These are phyloP conservation scores for Sebastes diaconus DNA, from an alignment of 2,797 vertebrate genomes.

Conservation along the genomic window DNA sequence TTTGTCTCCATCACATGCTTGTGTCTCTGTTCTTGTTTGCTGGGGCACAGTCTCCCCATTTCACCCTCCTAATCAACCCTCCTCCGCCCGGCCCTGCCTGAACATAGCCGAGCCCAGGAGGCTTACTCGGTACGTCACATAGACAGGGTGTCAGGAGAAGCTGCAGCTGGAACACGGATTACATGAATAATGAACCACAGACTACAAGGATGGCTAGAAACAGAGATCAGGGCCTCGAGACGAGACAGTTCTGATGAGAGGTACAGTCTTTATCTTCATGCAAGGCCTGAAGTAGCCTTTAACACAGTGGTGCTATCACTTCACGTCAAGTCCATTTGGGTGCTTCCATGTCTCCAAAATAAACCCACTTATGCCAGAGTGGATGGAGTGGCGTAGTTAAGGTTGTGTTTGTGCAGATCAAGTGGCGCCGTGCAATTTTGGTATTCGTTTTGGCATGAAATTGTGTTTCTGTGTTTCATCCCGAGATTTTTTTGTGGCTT, in stretches of 20 bases:
- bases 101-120: slow-evolving; percentile 57
- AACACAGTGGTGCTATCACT: slow-evolving; percentile 10
- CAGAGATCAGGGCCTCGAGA: slow-evolving; percentile 58
- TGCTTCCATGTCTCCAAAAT: slow-evolving; percentile 26
- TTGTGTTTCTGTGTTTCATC: slow-evolving; percentile 25
- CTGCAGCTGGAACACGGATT: slow-evolving; percentile 78
- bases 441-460: slow-evolving; percentile 18
- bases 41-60: slow-evolving; percentile 60
- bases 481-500: not conserved
- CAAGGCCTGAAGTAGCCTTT: slow-evolving; percentile 12
- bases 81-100: slow-evolving; percentile 22
- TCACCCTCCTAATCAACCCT: slow-evolving; percentile 55
- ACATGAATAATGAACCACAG: slow-evolving; percentile 83
- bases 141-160: slow-evolving; percentile 77
- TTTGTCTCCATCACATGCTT: slow-evolving; percentile 58
- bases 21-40: slow-evolving; percentile 61
- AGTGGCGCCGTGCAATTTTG: slow-evolving; percentile 1
- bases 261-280: slow-evolving; percentile 30
- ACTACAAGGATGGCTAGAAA: slow-evolving; percentile 73
- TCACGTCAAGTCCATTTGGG: slow-evolving; percentile 9
- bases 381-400: slow-evolving; percentile 11
- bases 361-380: slow-evolving; percentile 14
- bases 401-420: slow-evolving; percentile 23
- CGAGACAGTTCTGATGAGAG: slow-evolving; percentile 50
- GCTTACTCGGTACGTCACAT: slow-evolving; percentile 73